Evolutionary conservation across 2,113 vertebrate species (phyloP).

Genomic region (Corvus moneduloides): DNA sequence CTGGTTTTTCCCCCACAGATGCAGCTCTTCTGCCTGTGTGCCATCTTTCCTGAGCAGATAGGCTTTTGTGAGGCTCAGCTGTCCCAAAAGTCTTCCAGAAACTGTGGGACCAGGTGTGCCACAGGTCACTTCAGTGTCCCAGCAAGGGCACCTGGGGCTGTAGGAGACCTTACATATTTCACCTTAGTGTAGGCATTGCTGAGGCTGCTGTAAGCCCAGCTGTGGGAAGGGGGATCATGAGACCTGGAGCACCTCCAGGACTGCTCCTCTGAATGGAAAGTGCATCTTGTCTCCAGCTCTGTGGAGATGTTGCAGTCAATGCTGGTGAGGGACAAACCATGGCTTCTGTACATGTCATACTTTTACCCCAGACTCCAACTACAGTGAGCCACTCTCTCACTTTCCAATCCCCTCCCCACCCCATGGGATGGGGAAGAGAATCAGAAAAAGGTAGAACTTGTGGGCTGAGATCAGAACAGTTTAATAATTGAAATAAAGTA

Average conservation of each 20-base stretch:
- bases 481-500: neutral
- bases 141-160: neutral
- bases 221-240: neutral
- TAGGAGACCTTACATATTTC: neutral
- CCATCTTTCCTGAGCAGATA: neutral
- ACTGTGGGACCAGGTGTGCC: neutral
- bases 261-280: neutral
- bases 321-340: fast-evolving
- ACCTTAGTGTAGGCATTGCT: fast-evolving
- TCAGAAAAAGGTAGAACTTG: neutral
- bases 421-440: neutral
- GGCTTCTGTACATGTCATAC: neutral
- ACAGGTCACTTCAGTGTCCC: neutral
- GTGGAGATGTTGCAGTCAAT: neutral
- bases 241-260: neutral
- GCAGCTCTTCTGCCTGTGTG: fast-evolving
- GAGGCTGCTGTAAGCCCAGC: neutral
- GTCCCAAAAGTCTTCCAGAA: neutral
- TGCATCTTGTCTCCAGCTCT: neutral
- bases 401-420: neutral
- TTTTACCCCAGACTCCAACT: neutral
- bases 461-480: neutral
- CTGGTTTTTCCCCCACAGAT: neutral
- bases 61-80: neutral
- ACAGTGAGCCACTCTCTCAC: neutral